phyloP scores from a whole-genome alignment of 1,140 invertebrate species.

The Drosophila subobscura region DNA sequence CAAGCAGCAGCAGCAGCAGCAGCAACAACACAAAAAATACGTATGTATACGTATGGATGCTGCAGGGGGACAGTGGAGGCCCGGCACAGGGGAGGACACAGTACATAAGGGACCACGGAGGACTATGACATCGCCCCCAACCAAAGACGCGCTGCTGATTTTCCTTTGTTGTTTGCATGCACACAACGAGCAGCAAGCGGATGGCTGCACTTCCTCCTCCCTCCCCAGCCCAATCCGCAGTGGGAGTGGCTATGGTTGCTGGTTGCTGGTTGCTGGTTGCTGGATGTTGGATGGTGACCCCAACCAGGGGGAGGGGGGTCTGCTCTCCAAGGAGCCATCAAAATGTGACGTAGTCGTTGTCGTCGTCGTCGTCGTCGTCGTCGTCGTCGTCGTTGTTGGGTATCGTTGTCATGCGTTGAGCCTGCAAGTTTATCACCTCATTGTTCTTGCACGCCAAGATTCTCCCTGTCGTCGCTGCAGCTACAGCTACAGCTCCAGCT shows the following conservation, averaged over 20 bases:
- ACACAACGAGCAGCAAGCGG: slow-evolving; percentile 53
- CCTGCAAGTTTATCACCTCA: slow-evolving; percentile 81
- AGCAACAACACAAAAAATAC: slow-evolving; percentile 32
- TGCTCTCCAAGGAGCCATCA: slow-evolving; percentile 76
- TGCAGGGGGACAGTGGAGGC: neutral
- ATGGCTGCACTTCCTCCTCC: slow-evolving; percentile 34
- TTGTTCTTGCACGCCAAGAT: slow-evolving; percentile 71
- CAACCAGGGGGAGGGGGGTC: slow-evolving; percentile 33
- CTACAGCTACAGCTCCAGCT: neutral
- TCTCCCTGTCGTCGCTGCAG: slow-evolving; percentile 57
- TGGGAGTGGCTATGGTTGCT: slow-evolving; percentile 11
- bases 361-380: slow-evolving; percentile 23
- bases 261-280: neutral
- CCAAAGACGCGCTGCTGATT: slow-evolving; percentile 75
- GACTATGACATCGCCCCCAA: slow-evolving; percentile 45
- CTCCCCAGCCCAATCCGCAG: too few species aligned
- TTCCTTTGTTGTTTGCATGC: slow-evolving; percentile 80
- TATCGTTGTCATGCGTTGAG: slow-evolving; percentile 73
- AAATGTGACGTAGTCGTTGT: slow-evolving; percentile 55
- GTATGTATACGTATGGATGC: slow-evolving; percentile 25
- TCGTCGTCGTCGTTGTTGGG: slow-evolving; percentile 38
- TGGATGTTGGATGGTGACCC: slow-evolving; percentile 1
- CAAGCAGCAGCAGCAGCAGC: slow-evolving; percentile 3
- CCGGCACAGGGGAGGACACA: neutral
- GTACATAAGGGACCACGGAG: slow-evolving; percentile 1